These are phyloP conservation scores for Cyrtonyx montezumae DNA, from an alignment of 2,113 vertebrate species.

Conservation along the genomic window DNA sequence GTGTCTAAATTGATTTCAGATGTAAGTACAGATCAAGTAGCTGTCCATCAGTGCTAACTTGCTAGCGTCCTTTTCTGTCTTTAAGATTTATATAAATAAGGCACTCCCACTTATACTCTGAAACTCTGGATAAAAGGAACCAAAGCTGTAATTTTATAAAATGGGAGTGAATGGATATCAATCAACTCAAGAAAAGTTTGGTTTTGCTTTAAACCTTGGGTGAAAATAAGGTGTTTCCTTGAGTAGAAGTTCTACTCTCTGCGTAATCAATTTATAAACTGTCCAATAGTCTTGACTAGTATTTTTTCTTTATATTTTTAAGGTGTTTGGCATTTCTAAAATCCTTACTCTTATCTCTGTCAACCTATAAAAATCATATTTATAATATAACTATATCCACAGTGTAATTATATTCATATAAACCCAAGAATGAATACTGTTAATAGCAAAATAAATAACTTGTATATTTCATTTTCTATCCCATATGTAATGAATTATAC, in stretches of 20 bases:
- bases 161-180: background rate
- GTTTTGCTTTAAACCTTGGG: background rate
- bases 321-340: background rate
- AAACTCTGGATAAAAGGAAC: background rate
- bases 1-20: background rate
- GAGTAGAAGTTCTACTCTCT: background rate
- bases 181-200: background rate
- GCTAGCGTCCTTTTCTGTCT: background rate
- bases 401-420: background rate
- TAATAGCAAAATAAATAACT: background rate
- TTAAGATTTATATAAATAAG: background rate
- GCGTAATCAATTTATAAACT: background rate
- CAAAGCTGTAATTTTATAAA: background rate
- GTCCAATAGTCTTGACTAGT: background rate
- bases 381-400: background rate
- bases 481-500: background rate
- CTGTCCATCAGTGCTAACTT: background rate
- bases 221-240: background rate
- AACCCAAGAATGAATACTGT: background rate
- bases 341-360: background rate
- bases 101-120: accelerated
- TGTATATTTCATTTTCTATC: background rate
- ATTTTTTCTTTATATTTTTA: background rate
- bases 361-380: background rate
- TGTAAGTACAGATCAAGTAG: background rate